Base-by-base conservation (phyloP, 2,113 vertebrate species). In the Acanthochromis polyacanthus region DNA sequence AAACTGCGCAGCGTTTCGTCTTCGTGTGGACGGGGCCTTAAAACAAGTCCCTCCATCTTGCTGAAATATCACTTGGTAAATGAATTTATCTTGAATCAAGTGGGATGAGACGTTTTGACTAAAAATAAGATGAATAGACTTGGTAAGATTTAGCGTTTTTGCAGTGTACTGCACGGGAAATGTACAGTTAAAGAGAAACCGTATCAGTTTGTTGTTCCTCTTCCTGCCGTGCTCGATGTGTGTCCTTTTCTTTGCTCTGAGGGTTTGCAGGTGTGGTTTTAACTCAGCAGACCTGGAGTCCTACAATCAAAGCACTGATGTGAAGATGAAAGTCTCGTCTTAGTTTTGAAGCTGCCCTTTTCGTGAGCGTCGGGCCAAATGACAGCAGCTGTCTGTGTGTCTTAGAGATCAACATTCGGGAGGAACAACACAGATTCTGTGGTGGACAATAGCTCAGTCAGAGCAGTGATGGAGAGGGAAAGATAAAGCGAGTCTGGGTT, bases 261-360 rank as follows among this genome's bases (percentile, higher is more conserved):
- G 36, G 58, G 48, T 50, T 71, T 53, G 71, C 70, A 85, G 89
- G 65, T 73, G 75, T 72, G 74, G 84, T 67, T 88, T 84, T 58
- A 75, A 48, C 65, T 82, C 66, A 50, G 43, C 74, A 30, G 66
- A 11, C 36, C 71, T 1, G 48, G 63, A 68, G 66, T 66, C 53
- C 14, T 17, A 3, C 65, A 75, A 62, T 76, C 83, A 85, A 86
- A 86, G 74, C 56, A 5, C 73, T 30, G 63, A 48, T 57, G 56
- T 69, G 69, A 86, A 91, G 85, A 91, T 90, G 76, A 92, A 91
- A 91, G 91, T 87, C 62, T 85, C 81, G 63, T 82, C 88, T 79
- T 61, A 30, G 81, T 81, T 80, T 36, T 87, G 83, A 87, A 86
- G 85, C 51, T 81, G 73, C 43, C 78, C 80, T 88, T 83, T 87